Evolutionary conservation across 2,113 vertebrate species (phyloP), one percentile per base, ranked within the genome.

Genomic region (Spermophilus dauricus): DNA sequence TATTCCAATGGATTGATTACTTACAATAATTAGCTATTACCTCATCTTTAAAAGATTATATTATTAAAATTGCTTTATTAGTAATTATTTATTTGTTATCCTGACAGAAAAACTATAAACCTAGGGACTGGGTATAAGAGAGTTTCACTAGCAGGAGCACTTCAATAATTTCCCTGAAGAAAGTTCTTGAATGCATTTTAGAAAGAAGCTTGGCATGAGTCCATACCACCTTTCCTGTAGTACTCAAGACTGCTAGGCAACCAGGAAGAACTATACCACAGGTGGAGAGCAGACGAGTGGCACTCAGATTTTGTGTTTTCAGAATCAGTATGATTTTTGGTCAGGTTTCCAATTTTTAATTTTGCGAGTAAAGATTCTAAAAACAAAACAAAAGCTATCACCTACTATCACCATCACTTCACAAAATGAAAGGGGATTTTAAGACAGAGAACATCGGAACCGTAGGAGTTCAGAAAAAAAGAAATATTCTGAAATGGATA

Each of bases 101-200:
- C 51, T 85, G n/a, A 70, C 45, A 96, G 63, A 32, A 94, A 91
- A 94, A 58, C 39, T 77, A 87, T 87, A 91, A 90, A 94, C 28
- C 48, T 24, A 89, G 58, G 67, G 20, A 89, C 90, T 0, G 86
- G 78, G 95, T 12, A 28, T n/a, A n/a, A 58, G 39, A 92, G 77
- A 94, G 42, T 93, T 88, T 92, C 61, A 95, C 37, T 94, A 96
- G 28, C 45, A 95, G 45, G 58, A 91, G 24, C 65, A 63, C 73
- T 95, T 96, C 61, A 96, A 76, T 95, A 92, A 91, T n/a, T 94
- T 93, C 63, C 73, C 86, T 77, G 69, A 93, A 93, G 91, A 94
- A 95, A 97, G 90, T 70, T 45, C 86, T 86, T 96, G 86, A 95
- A 78, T 86, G 4, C 0, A 89, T 86, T 78, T 97, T 30, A 96